Base-by-base conservation (phyloP, 2,113 vertebrate genomes). In the Bufo bufo region DNA sequence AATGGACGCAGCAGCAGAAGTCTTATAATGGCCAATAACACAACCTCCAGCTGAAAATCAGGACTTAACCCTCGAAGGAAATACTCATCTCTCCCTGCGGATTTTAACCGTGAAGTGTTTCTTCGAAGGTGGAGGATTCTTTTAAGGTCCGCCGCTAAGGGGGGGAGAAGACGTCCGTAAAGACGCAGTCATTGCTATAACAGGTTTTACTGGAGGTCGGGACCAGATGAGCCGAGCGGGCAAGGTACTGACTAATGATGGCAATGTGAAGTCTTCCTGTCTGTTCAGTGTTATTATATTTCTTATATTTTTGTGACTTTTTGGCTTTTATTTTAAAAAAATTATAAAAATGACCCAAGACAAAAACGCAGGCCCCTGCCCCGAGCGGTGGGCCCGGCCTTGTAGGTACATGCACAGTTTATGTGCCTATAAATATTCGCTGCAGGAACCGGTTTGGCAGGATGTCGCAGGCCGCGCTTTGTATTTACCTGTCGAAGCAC, bases 381-480 rank as follows among this genome's bases (percentile, higher is more conserved):
- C 33, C 33, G 33, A 59, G 11, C 58, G 13, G 17, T 63, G 61
- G 61, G 19, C 4, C 3, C 17, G 19, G 16, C 61, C 10, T 12
- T 13, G 20, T 65, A 45, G 59, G 7, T 71, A 17, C 2, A 10
- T 17, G 33, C 33, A 33, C 33, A 33, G 33, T 33, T 33, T 19
- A 78, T 23, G 3, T 75, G 47, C 58, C 11, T 0, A 65, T 86
- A 14, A 23, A 72, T 87, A 82, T 72, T 71, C 52, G 82, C 23
- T 54, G n/a, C 85, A 45, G 52, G 75, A 89, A 89, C 87, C 80
- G 87, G 87, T 89, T 89, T 63, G 23, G 49, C 63, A 47, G 50
- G 87, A 61, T 50, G 20, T 58, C 33, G 16, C 45, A 50, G 33
- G 69, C 63, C 50, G 33, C 33, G 17, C n/a, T 14, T 20, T 69